Evolutionary conservation across 2,113 vertebrate genomes (phyloP).

Genomic region (Pelecanoides urinatrix): DNA sequence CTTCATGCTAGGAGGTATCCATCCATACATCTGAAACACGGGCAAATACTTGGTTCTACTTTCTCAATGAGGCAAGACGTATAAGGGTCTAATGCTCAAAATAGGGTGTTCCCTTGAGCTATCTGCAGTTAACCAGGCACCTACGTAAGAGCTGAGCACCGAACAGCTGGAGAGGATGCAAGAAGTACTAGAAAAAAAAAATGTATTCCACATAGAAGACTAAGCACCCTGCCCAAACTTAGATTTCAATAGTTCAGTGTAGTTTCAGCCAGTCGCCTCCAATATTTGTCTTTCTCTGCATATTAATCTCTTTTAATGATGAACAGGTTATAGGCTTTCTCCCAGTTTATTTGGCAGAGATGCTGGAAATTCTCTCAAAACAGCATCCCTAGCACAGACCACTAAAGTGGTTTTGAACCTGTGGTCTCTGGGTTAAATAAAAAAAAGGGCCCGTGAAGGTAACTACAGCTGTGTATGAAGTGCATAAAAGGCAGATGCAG

Average conservation of each 20-base stretch:
- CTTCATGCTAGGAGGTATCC: background rate
- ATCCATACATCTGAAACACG: background rate
- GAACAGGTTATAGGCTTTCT: background rate
- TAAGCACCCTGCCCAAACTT: background rate
- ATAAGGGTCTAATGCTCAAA: background rate
- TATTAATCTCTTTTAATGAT: background rate
- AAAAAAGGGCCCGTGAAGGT: background rate
- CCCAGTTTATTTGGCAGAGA: background rate
- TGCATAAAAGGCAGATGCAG: background rate
- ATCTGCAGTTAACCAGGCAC: background rate
- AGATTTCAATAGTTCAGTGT: background rate
- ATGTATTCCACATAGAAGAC: background rate
- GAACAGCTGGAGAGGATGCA: background rate
- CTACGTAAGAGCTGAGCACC: background rate
- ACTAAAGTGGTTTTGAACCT: background rate
- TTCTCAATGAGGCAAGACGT: background rate
- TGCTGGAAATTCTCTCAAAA: background rate
- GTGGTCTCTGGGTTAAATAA: background rate
- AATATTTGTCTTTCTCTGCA: background rate
- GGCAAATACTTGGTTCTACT: background rate
- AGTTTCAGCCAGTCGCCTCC: background rate
- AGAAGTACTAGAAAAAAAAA: background rate
- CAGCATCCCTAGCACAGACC: background rate
- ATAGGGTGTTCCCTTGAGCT: background rate
- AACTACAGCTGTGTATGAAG: background rate